phyloP scores from a whole-genome alignment of 2,113 vertebrate species.

The Hylia prasina region DNA sequence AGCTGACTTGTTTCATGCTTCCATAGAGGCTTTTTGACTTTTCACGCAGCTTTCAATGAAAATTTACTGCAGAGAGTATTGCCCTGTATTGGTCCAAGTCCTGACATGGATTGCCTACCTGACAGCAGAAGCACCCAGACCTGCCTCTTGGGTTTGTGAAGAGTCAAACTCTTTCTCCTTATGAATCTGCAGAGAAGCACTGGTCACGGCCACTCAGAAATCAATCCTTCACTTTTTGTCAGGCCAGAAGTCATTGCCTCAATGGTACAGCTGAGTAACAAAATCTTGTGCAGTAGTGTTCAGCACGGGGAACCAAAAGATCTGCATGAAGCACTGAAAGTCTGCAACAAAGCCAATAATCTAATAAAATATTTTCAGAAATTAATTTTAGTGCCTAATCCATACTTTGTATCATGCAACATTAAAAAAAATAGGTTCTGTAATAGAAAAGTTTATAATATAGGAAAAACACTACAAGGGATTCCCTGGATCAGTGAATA shows the following conservation, averaged over 20 bases:
- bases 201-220: neutral
- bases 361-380: neutral
- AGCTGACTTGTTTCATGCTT: neutral
- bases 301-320: neutral
- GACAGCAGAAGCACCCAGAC: neutral
- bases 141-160: neutral
- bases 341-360: neutral
- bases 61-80: neutral
- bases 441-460: neutral
- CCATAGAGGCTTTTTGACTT: neutral
- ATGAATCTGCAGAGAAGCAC: neutral
- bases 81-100: neutral
- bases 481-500: neutral
- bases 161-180: neutral
- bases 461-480: fast-evolving
- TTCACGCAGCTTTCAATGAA: neutral
- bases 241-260: neutral
- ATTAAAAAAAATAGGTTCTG: neutral
- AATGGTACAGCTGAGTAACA: neutral
- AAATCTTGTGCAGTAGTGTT: neutral
- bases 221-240: neutral
- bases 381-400: neutral
- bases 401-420: neutral
- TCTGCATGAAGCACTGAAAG: neutral
- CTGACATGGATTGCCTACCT: neutral